Evolutionary conservation across 37 sponge, comb jelly and placozoan species (phyloP).

Genomic region (Corticium candelabrum): DNA sequence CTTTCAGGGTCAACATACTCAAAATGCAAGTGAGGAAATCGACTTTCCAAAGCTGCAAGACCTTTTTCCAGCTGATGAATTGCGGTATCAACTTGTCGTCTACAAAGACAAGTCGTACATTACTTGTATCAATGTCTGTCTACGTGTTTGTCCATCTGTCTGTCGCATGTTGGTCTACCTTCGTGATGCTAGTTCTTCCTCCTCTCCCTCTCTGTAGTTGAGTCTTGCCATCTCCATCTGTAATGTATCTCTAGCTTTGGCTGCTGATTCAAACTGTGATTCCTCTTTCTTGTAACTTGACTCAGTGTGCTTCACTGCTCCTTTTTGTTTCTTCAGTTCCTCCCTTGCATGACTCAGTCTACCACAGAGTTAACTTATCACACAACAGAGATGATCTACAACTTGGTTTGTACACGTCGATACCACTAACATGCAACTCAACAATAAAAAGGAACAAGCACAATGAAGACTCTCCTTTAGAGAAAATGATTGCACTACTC

Average conservation of each 20-base stretch:
- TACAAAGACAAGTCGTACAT: no score
- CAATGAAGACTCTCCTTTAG: no score
- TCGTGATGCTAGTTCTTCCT: slow-evolving; percentile 48
- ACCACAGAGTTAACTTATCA: no score
- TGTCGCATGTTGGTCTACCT: no score
- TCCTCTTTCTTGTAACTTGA: slow-evolving; percentile 52
- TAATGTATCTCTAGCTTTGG: not conserved
- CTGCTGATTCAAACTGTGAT: not conserved
- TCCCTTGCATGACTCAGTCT: slow-evolving; percentile 43
- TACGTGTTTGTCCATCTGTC: no score
- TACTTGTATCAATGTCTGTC: no score
- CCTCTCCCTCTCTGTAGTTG: slow-evolving; percentile 44
- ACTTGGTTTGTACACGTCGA: no score
- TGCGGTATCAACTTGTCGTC: no score
- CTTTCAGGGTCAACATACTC: slow-evolving; percentile 57
- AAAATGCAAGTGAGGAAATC: slow-evolving; percentile 84
- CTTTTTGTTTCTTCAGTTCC: slow-evolving; percentile 68
- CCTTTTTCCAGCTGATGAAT: not conserved
- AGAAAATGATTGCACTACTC: no score
- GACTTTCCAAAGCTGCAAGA: no score
- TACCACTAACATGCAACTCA: no score
- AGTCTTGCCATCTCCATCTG: slow-evolving; percentile 34
- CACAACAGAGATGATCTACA: slow-evolving; percentile 1
- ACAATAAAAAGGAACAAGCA: no score
- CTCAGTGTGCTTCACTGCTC: slow-evolving; percentile 38